Conservation (phyloP, 2,797 vertebrate genomes). For the Cheirogaleus major region DNA sequence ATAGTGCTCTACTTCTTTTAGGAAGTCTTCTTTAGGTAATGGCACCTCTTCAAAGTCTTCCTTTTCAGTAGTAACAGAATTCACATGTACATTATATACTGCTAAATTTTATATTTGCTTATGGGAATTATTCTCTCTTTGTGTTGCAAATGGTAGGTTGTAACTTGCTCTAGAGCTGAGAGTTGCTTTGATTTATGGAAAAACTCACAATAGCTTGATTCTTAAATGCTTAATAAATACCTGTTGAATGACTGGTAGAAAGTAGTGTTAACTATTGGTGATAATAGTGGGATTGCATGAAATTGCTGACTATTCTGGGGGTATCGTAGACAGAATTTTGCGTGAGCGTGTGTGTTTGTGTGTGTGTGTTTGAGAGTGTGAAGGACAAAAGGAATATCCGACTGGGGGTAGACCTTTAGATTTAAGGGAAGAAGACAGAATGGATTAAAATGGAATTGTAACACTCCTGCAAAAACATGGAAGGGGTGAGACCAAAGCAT, state of each 20-base stretch:
- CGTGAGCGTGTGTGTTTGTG: background rate
- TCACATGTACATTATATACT: background rate
- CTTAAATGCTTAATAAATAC: slow-evolving; percentile 63
- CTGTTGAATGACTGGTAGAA: slow-evolving; percentile 59
- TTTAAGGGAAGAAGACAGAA: slow-evolving; percentile 36
- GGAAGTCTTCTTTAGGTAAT: slow-evolving; percentile 16
- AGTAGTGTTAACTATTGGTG: background rate
- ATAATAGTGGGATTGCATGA: slow-evolving; percentile 1
- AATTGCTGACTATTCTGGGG: background rate
- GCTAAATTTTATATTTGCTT: slow-evolving; percentile 48
- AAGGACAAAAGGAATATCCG: background rate
- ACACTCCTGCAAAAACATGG: background rate
- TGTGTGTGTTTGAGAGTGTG: background rate
- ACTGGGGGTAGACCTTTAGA: background rate
- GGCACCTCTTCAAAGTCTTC: background rate
- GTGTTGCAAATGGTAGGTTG: slow-evolving; percentile 43
- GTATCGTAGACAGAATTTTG: background rate
- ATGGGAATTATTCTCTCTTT: slow-evolving; percentile 39
- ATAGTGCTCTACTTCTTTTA: background rate
- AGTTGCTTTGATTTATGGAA: slow-evolving; percentile 29
- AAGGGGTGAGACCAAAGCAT: background rate
- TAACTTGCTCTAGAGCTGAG: slow-evolving; percentile 32
- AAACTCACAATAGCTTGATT: slow-evolving; percentile 36
- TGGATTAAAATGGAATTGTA: slow-evolving; percentile 28
- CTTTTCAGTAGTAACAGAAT: slow-evolving; percentile 18